Base-by-base conservation (phyloP, 2,797 vertebrate genomes). In the Paratrypauchen microcephalus region DNA sequence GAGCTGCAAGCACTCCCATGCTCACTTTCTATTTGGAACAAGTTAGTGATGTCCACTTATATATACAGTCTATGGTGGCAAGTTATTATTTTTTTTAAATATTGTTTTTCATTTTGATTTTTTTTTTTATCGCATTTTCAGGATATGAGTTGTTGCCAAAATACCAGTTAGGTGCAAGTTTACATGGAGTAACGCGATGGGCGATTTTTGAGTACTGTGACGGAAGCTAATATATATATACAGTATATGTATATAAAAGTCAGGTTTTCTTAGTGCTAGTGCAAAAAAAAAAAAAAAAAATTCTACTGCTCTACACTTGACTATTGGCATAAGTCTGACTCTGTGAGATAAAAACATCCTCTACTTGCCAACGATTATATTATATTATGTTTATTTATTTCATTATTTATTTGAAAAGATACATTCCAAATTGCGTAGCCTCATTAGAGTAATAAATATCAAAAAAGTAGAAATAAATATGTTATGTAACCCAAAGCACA, bases 81-180 rank as follows among this genome's bases (percentile, higher is more conserved):
- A 76, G 32, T 66, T 30, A 21, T 36, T 66, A 50, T 59, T 54
- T 63, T 68, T n/a, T n/a, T n/a, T n/a, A n/a, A n/a, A 50, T 57
- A 56, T 63, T 52, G 50, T 73, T 84, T 74, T 64, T 66, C 7
- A n/a, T n/a, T 74, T 64, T 55, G 0, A 71, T 39, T 79, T 82
- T 75, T 0, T 85, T 71, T 77, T 81, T 75, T 74, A 68, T 84
- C 77, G 59, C 21, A 77, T 75, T 60, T 75, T 72, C 66, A 80
- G 16, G 57, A 61, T 66, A 71, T 59, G 60, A 74, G 70, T 83
- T 23, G 65, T 88, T 88, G 81, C 77, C 84, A 87, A 89, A 81
- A 74, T 66, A 63, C 72, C 67, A 75, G 59, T 75, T 71, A 76
- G 26, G 66, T 60, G 61, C 19, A 61, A 81, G 68, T 70, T 36